Conservation (phyloP, 2,113 vertebrate species). For the Eublepharis macularius region DNA sequence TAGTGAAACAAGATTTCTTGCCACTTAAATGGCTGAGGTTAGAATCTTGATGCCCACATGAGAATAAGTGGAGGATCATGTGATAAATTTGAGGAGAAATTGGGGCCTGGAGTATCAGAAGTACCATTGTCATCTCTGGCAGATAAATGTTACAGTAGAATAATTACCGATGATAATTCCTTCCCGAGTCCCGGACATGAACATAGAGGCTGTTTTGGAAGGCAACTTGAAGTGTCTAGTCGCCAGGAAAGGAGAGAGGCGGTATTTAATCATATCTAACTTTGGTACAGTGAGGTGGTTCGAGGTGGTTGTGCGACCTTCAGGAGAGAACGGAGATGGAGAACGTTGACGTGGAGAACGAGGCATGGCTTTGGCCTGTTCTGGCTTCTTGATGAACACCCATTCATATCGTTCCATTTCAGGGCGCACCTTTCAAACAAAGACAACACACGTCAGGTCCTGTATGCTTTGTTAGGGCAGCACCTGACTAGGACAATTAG, state of each 20-base stretch:
- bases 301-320: conserved; percentile 29
- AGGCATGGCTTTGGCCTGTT: conserved; percentile 67
- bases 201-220: conserved; percentile 78
- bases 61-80: not conserved
- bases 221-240: conserved; percentile 76
- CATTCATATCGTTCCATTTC: conserved; percentile 82
- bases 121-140: not conserved
- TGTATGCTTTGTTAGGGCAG: not conserved
- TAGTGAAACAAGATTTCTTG: not conserved
- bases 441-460: not conserved
- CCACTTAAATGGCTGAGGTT: not conserved
- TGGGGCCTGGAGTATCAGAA: not conserved
- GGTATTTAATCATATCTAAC: conserved; percentile 29
- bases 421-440: conserved; percentile 77
- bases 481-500: not conserved
- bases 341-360: conserved; percentile 41
- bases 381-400: conserved; percentile 78
- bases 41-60: not conserved
- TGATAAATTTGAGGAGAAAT: not conserved
- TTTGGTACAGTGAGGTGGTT: conserved; percentile 69
- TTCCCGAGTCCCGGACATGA: conserved; percentile 76
- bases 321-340: not conserved
- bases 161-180: conserved; percentile 80
- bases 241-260: conserved; percentile 69
- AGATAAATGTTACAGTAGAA: not conserved